Evolutionary conservation across 2,113 vertebrate species (phyloP).

Genomic region (Ochotona curzoniae): DNA sequence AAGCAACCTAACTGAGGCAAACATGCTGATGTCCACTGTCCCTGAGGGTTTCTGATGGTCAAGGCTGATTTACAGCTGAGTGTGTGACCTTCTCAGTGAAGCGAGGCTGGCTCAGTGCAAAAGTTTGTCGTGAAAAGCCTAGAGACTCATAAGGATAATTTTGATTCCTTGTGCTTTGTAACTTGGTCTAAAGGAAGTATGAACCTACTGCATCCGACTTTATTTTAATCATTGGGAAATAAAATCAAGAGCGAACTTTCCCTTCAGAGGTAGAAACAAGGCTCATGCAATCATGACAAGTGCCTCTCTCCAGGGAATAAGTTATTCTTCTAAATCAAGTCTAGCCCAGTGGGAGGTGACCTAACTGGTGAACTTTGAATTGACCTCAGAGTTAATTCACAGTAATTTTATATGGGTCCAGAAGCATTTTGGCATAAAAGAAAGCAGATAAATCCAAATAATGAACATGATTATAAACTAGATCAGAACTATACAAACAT

Average conservation of each 20-base stretch:
- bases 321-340: conserved; percentile 14
- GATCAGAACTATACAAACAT: conserved; percentile 65
- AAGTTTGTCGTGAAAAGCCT: neutral
- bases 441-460: conserved; percentile 63
- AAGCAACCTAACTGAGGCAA: neutral
- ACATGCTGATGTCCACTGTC: neutral
- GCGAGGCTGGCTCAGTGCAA: conserved; percentile 5
- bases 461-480: conserved; percentile 48
- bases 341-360: neutral
- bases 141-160: neutral
- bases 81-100: conserved; percentile 1
- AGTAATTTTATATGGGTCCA: conserved; percentile 57
- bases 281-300: neutral
- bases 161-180: neutral
- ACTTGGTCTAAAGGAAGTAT: neutral
- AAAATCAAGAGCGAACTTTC: neutral
- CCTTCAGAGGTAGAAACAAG: neutral
- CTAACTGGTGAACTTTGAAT: conserved; percentile 30
- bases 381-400: conserved; percentile 52
- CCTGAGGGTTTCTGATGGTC: neutral
- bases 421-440: conserved; percentile 35
- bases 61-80: conserved; percentile 40
- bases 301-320: conserved; percentile 2
- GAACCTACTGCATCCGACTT: neutral
- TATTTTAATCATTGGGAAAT: neutral